A percentile compares a stretch with the other conserved stretches of the same genome.
Evolutionary conservation across 2,888 invertebrate species (phyloP).

Genomic region (Artemia sinica): DNA sequence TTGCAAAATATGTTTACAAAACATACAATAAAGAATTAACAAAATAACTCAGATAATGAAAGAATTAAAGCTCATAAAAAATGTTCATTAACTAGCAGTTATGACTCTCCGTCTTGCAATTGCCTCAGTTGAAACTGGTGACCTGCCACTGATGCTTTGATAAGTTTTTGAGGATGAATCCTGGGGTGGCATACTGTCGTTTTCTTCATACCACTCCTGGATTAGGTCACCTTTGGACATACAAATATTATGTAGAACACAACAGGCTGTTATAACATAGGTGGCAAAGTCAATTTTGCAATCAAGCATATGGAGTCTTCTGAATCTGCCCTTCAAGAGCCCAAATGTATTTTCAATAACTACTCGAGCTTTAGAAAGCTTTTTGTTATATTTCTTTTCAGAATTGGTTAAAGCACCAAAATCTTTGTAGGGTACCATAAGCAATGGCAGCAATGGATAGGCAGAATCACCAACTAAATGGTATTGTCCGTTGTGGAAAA

Average conservation of each 20-base stretch:
- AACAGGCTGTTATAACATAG: not conserved
- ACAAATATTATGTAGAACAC: not conserved
- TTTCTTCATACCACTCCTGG: not conserved
- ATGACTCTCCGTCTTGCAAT: not conserved
- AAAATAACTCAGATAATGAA: too few species aligned
- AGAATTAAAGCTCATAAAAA: too few species aligned
- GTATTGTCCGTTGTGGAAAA: too few species aligned
- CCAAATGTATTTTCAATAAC: slow-evolving; percentile 3
- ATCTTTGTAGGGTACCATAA: slow-evolving; percentile 7
- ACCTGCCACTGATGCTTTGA: not conserved
- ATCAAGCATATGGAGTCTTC: slow-evolving; percentile 4
- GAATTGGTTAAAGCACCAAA: not conserved
- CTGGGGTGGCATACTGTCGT: too few species aligned
- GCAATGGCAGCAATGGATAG: not conserved
- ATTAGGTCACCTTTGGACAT: slow-evolving; percentile 9
- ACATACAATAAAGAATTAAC: not conserved
- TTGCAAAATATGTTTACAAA: not conserved
- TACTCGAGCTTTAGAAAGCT: not conserved
- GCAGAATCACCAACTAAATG: slow-evolving; percentile 2
- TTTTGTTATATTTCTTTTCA: not conserved
- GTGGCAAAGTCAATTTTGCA: not conserved
- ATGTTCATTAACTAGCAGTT: not conserved
- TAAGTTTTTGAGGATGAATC: not conserved
- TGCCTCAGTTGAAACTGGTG: not conserved
- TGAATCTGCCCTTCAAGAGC: not conserved